A percentile compares a stretch with the other conserved stretches of the same genome.
These are phyloP conservation scores for Drosophila leontia DNA, from an alignment of 1,140 invertebrate genomes.

Conservation along the genomic window DNA sequence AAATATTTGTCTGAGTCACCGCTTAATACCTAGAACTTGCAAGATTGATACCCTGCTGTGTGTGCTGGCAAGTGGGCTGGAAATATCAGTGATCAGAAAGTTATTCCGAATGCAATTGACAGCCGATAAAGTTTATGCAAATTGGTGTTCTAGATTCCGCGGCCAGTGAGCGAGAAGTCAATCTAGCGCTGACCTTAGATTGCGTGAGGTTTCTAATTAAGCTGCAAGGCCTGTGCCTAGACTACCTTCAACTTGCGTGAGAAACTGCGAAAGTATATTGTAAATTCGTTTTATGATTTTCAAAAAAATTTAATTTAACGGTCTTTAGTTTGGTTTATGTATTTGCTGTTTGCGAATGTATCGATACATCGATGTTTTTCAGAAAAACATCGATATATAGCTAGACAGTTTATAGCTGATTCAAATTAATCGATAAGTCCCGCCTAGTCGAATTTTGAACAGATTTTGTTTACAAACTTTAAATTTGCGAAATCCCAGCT, in stretches of 20 bases:
- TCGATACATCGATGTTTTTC: too few relatives aligned
- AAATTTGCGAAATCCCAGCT: too few relatives aligned
- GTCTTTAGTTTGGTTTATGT: not conserved
- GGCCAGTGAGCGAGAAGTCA: constrained; percentile 23
- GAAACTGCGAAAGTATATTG: constrained; percentile 4
- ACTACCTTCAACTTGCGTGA: constrained; percentile 13
- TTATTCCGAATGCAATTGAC: not conserved
- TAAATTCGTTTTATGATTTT: not conserved
- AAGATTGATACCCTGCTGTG: constrained; percentile 10
- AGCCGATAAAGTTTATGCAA: constrained; percentile 50
- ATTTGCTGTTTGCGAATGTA: not conserved
- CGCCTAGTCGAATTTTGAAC: too few relatives aligned
- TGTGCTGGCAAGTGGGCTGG: not conserved
- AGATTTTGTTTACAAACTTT: too few relatives aligned
- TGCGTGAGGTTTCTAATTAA: constrained; percentile 60
- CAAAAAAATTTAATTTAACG: constrained; percentile 1
- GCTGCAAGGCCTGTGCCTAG: constrained; percentile 3
- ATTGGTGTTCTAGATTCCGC: constrained; percentile 58
- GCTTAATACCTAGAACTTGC: constrained; percentile 7
- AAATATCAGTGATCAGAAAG: constrained; percentile 6
- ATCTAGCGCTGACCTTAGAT: constrained; percentile 48
- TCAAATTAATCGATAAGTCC: too few relatives aligned
- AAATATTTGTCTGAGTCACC: constrained; percentile 43
- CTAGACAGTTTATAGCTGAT: too few relatives aligned
- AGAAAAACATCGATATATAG: too few relatives aligned